Evolutionary conservation across 2,797 vertebrate genomes (phyloP), one percentile per base, ranked within the genome.

Genomic region (Clangula hyemalis): DNA sequence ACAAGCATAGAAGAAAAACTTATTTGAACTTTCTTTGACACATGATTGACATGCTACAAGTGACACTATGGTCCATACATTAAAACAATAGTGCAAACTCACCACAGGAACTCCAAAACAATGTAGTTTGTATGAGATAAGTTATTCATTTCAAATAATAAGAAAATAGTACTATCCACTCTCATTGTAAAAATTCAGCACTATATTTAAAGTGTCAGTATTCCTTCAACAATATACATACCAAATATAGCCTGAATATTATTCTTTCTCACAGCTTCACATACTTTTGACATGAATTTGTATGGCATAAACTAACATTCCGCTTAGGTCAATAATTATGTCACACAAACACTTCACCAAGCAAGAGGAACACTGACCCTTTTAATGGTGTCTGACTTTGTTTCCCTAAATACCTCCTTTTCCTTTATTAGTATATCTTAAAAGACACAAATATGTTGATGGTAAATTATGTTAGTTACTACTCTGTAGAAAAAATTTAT

Each of bases 31-130:
- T 85, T 89, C 94, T 97, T 95, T 62, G 88, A 96, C 87, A 94
- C 71, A 85, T 97, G 96, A 95, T 87, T 97, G 97, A 98, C 98
- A 98, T 98, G 98, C 98, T 97, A 97, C 93, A 89, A 95, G 97
- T 94, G 97, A 98, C 96, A 95, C 95, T 68, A 94, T 96, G 97
- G 90, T 93, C 86, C 89, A 77, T 96, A 97, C 66, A 71, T 96
- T 91, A 96, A 98, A 98, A 97, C 85, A 95, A 97, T 97, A 98
- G 98, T 98, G 98, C 98, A 98, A 98, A 98, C 94, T 97, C 97
- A 98, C 97, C 96, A 98, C 97, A 92, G 94, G 96, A 97, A 98
- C 97, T 98, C 97, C 96, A 97, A 97, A 96, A 97, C 95, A 84
- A 96, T 92, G 97, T 95, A 14, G 66, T 54, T 96, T 95, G 76